Percentiles rank a stretch among this genome's conserved stretches.
Evolutionary conservation across 2,888 invertebrate species (phyloP).

Genomic region (Cryptocephalus moraei): DNA sequence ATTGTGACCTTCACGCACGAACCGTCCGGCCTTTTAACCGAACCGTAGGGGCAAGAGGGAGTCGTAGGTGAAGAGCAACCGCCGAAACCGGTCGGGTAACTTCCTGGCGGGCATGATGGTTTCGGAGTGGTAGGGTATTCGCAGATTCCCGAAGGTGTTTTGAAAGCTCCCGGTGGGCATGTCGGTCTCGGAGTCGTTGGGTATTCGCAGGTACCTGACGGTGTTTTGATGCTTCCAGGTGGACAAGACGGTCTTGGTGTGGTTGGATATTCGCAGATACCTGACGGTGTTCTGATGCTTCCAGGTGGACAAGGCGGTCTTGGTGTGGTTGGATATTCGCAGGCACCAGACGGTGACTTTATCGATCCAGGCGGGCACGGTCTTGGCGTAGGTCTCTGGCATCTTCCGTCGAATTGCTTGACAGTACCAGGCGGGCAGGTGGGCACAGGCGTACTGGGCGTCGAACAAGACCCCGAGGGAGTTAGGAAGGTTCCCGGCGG

Average conservation of each 20-base stretch:
- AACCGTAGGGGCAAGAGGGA: constrained; percentile 9
- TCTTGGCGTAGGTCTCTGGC: constrained; percentile 4
- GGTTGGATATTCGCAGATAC: constrained; percentile 8
- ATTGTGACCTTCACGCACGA: constrained; percentile 4
- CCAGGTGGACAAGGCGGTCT: constrained; percentile 13
- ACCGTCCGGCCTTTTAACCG: constrained; percentile 6
- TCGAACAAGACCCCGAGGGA: constrained; percentile 3
- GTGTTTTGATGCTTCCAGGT: constrained; percentile 3
- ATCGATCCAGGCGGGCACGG: constrained; percentile 9
- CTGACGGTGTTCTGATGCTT: constrained; percentile 7
- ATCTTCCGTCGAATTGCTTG: constrained; percentile 6
- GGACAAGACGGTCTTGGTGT: constrained; percentile 8
- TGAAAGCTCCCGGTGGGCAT: constrained; percentile 8
- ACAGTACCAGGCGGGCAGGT: constrained; percentile 7
- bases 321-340: constrained; percentile 4
- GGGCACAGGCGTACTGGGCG: constrained; percentile 1
- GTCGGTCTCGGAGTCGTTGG: constrained; percentile 3
- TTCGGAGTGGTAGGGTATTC: constrained; percentile 5
- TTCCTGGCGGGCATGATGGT: constrained; percentile 13
- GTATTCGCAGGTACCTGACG: constrained; percentile 6
- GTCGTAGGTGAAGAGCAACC: constrained; percentile 4
- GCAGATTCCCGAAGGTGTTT: constrained; percentile 7
- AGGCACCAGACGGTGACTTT: constrained; percentile 1
- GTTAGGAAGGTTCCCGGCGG: constrained; percentile 2
- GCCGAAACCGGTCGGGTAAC: constrained; percentile 8